Evolutionary conservation across 2,113 vertebrate species (phyloP).

Genomic region (Coreoperca whiteheadi): DNA sequence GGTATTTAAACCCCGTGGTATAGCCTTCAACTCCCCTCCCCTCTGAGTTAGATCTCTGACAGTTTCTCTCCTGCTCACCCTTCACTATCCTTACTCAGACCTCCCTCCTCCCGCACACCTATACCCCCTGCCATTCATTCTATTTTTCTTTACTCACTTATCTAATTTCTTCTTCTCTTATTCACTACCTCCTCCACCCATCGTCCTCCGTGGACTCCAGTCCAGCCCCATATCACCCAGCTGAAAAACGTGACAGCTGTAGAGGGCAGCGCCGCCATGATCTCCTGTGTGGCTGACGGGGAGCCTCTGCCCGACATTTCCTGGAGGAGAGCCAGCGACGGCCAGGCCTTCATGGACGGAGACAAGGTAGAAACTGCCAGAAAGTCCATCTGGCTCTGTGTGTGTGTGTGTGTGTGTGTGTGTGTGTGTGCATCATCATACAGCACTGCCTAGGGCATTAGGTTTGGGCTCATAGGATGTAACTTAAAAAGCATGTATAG

Average conservation of each 20-base stretch:
- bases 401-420: slow-evolving; percentile 5
- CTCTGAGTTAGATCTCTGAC: slow-evolving; percentile 45
- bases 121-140: not conserved
- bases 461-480: not conserved
- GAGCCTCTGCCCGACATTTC: slow-evolving; percentile 95
- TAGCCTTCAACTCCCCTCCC: slow-evolving; percentile 53
- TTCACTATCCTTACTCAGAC: not conserved
- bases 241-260: slow-evolving; percentile 94
- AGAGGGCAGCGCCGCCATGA: slow-evolving; percentile 92
- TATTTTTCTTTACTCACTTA: slow-evolving; percentile 25
- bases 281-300: slow-evolving; percentile 95
- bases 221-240: slow-evolving; percentile 97
- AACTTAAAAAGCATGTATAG: not conserved
- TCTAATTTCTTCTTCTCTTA: not conserved
- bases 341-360: slow-evolving; percentile 90
- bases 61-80: slow-evolving; percentile 17
- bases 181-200: not conserved
- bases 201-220: slow-evolving; percentile 77
- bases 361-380: slow-evolving; percentile 88
- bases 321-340: slow-evolving; percentile 93
- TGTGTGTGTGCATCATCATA: not conserved
- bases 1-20: slow-evolving; percentile 53
- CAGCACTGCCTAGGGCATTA: not conserved
- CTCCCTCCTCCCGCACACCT: not conserved
- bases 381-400: slow-evolving; percentile 41